Conservation (phyloP, 2,888 invertebrate genomes). For the Epistrophella euchroma region DNA sequence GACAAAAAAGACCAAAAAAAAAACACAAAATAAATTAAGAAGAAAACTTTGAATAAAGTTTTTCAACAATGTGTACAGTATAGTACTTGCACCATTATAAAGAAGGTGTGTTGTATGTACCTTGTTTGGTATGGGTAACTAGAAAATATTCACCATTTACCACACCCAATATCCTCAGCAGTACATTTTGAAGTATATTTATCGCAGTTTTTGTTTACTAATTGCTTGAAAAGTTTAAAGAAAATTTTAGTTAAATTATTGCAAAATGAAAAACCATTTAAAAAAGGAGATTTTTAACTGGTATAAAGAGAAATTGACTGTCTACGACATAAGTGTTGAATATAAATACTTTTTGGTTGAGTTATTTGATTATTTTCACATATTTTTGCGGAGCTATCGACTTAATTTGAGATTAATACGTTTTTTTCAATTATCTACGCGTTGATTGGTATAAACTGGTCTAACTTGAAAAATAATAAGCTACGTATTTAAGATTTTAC, state of each 20-base stretch:
- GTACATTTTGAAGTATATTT: not conserved
- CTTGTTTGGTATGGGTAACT: not conserved
- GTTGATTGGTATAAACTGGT: not conserved
- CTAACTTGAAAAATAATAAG: not conserved
- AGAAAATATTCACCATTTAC: constrained; percentile 1
- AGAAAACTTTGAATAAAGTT: constrained; percentile 37
- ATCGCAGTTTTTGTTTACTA: constrained; percentile 1
- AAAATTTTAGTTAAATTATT: not conserved
- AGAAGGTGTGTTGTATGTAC: not conserved
- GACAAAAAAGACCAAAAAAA: not conserved
- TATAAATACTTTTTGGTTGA: too few relatives aligned
- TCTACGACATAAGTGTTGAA: too few relatives aligned
- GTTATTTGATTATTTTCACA: too few relatives aligned
- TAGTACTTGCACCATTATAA: not conserved
- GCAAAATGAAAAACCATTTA: too few relatives aligned
- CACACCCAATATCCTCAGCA: not conserved
- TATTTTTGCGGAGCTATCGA: too few relatives aligned
- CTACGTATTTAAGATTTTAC: too few relatives aligned
- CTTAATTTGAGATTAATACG: too few relatives aligned
- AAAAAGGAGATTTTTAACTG: too few relatives aligned
- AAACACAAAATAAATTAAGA: constrained; percentile 9
- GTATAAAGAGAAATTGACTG: too few relatives aligned
- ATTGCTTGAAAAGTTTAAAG: not conserved
- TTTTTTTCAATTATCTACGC: too few relatives aligned
- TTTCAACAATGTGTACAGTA: not conserved